Percentiles rank a stretch among this genome's conserved stretches.
These are phyloP conservation scores for Microchirus variegatus DNA, from an alignment of 2,797 vertebrate genomes.

Conservation along the genomic window DNA sequence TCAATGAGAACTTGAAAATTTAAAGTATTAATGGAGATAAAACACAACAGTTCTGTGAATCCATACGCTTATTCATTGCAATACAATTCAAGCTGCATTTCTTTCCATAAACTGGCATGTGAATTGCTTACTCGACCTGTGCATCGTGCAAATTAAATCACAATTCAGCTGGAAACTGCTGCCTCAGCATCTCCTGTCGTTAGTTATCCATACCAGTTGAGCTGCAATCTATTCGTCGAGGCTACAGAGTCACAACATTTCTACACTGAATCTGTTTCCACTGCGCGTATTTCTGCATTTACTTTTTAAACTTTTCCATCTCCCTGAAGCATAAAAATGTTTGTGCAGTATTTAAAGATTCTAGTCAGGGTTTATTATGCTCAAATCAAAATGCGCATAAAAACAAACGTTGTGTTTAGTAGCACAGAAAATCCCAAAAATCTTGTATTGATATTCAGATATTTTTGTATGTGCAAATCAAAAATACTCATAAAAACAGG, in stretches of 20 bases:
- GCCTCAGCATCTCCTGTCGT: conserved; percentile 32
- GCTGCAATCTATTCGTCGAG: conserved; percentile 1
- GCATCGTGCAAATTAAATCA: conserved; percentile 28
- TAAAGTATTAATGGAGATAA: conserved; percentile 5
- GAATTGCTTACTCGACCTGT: conserved; percentile 19
- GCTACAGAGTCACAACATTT: conserved; percentile 1
- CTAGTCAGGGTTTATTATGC: neutral
- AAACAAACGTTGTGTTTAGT: too few relatives aligned
- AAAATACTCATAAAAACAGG: neutral
- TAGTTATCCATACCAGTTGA: conserved; percentile 18
- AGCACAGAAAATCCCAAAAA: too few relatives aligned
- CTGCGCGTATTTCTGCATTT: neutral
- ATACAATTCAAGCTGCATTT: conserved; percentile 1
- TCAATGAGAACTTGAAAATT: conserved; percentile 1
- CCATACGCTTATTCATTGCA: neutral
- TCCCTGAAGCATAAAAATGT: neutral
- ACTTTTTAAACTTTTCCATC: neutral
- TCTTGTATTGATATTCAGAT: neutral
- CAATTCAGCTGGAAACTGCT: conserved; percentile 22
- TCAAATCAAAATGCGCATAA: too few relatives aligned
- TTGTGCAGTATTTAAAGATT: neutral
- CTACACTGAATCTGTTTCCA: neutral
- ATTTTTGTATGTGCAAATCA: neutral
- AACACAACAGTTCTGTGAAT: neutral
- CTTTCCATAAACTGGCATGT: conserved; percentile 6